phyloP scores from a whole-genome alignment of 1,140 invertebrate genomes.

The Magallana angulata region DNA sequence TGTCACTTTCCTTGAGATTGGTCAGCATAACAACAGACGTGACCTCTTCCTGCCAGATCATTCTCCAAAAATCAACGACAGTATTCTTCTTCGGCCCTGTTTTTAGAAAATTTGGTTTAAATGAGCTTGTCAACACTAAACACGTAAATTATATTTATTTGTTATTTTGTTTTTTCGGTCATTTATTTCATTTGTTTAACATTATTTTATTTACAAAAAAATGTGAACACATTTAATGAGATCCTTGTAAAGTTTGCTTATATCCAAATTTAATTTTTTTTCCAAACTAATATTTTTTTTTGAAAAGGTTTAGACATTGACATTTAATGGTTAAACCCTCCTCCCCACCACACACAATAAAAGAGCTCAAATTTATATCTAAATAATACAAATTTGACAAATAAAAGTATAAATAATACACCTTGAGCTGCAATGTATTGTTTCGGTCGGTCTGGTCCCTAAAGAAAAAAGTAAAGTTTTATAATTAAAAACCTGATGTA shows the following conservation, averaged over 20 bases:
- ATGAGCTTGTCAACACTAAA: neutral
- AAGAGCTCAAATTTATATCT: neutral
- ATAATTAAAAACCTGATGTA: too few relatives aligned
- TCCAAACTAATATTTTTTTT: neutral
- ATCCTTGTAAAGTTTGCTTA: too few relatives aligned
- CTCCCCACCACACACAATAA: neutral
- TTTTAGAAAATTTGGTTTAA: neutral
- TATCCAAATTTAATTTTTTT: neutral
- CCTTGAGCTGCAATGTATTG: conserved; percentile 2
- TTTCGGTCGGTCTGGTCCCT: neutral
- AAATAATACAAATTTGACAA: too few relatives aligned
- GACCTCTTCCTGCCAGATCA: neutral
- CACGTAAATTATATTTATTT: neutral
- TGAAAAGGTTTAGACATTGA: neutral
- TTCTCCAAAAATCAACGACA: neutral
- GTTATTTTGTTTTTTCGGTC: neutral
- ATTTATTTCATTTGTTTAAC: neutral
- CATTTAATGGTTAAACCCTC: neutral
- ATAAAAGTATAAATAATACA: neutral
- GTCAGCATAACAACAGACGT: neutral
- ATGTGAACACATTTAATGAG: neutral
- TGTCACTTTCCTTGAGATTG: neutral
- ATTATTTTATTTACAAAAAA: neutral
- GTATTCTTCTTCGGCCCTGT: neutral
- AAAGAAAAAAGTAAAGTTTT: neutral